Percentiles rank a stretch among this genome's conserved stretches.
Conservation (phyloP, 2,113 vertebrate species). For the Halcyon malimbica region DNA sequence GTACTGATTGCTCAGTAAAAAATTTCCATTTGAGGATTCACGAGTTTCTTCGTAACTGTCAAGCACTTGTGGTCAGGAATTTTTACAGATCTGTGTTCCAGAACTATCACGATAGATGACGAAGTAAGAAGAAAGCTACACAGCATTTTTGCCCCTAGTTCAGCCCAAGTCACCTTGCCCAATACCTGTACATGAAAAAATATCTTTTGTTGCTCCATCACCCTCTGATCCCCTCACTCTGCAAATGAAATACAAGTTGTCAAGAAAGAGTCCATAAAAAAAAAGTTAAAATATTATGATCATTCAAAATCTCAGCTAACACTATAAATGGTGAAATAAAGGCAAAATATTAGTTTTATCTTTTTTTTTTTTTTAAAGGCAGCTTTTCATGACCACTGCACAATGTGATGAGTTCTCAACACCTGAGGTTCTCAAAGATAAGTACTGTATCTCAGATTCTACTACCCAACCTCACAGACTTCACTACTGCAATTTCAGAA, state of each 20-base stretch:
- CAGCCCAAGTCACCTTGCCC: background rate
- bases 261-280: background rate
- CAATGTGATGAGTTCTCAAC: background rate
- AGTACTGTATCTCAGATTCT: background rate
- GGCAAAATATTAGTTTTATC: background rate
- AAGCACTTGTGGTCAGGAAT: background rate
- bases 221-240: background rate
- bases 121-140: background rate
- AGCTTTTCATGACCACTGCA: background rate
- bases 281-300: background rate
- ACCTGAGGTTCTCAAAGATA: background rate
- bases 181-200: background rate
- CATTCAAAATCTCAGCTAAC: background rate
- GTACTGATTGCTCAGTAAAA: background rate
- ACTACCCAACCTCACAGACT: background rate
- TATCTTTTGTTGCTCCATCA: background rate
- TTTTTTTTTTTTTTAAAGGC: background rate
- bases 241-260: background rate
- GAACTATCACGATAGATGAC: background rate
- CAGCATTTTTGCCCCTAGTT: background rate
- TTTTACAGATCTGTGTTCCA: background rate
- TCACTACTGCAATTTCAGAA: background rate
- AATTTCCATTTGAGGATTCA: constrained; percentile 14
- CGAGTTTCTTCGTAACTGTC: background rate
- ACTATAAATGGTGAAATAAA: background rate